Conservation (phyloP, 2,888 invertebrate species). For the Apodemia zela region DNA sequence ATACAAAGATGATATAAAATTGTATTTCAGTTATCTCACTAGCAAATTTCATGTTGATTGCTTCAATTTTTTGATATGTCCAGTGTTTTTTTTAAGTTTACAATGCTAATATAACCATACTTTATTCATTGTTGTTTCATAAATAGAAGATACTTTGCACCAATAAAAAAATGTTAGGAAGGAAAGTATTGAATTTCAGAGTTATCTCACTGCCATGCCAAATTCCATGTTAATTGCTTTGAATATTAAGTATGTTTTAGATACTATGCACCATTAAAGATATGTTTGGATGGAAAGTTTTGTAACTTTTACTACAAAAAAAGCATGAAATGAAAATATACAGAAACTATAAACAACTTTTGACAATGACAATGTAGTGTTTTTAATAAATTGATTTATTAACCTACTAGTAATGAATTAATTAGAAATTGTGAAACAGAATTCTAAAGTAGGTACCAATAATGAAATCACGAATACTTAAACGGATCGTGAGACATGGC, state of each 20-base stretch:
- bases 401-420: conserved; percentile 66
- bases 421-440: conserved; percentile 79
- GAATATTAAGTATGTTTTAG: neutral
- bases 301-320: neutral
- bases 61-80: too few species aligned
- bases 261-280: neutral
- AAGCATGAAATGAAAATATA: neutral
- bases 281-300: neutral
- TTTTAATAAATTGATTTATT: conserved; percentile 33
- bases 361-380: conserved; percentile 23
- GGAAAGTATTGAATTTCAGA: too few species aligned
- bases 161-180: too few species aligned
- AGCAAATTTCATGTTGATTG: too few species aligned
- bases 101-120: too few species aligned
- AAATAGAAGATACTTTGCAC: too few species aligned
- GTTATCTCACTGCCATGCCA: neutral
- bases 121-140: too few species aligned
- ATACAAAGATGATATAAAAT: too few species aligned
- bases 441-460: conserved; percentile 77
- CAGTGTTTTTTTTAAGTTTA: too few species aligned
- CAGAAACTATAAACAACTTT: conserved; percentile 17
- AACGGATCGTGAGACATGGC: conserved; percentile 80
- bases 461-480: conserved; percentile 80
- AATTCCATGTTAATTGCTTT: neutral
- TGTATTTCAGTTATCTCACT: too few species aligned